phyloP scores from a whole-genome alignment of 2,888 invertebrate genomes.

The Mimachlamys varia region DNA sequence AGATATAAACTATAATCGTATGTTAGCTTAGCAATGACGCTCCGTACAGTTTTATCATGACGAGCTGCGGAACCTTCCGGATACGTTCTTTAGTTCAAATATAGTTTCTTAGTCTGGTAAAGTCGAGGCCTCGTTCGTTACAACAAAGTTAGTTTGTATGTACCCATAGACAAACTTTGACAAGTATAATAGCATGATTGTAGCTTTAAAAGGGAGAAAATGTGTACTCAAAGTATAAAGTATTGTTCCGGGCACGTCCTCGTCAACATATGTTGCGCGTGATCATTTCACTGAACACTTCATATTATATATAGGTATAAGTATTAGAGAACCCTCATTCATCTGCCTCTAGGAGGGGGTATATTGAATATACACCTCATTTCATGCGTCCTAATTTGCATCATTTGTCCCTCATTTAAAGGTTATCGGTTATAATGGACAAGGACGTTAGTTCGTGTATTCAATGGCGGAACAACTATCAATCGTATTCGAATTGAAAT shows the following conservation, averaged over 20 bases:
- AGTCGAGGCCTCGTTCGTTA: too few species aligned
- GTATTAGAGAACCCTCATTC: neutral
- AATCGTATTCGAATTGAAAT: neutral
- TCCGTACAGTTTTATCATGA: neutral
- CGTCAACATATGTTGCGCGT: neutral
- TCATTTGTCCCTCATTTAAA: constrained; percentile 11
- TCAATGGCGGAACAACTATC: neutral
- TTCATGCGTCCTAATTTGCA: constrained; percentile 18
- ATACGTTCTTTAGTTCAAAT: neutral
- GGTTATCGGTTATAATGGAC: neutral
- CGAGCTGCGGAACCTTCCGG: neutral
- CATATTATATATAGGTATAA: neutral
- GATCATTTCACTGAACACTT: neutral
- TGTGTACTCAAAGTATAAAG: neutral
- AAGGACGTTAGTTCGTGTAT: neutral
- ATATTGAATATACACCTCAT: constrained; percentile 28
- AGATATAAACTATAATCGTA: too few species aligned
- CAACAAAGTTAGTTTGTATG: too few species aligned
- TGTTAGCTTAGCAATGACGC: neutral
- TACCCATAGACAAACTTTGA: too few species aligned
- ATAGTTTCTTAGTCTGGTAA: too few species aligned
- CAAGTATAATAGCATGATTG: too few species aligned
- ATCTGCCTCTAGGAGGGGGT: neutral
- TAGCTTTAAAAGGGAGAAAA: too few species aligned
- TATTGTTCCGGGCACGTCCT: neutral